Evolutionary conservation across 2,113 vertebrate species (phyloP).

Genomic region (Paramormyrops kingsleyae): DNA sequence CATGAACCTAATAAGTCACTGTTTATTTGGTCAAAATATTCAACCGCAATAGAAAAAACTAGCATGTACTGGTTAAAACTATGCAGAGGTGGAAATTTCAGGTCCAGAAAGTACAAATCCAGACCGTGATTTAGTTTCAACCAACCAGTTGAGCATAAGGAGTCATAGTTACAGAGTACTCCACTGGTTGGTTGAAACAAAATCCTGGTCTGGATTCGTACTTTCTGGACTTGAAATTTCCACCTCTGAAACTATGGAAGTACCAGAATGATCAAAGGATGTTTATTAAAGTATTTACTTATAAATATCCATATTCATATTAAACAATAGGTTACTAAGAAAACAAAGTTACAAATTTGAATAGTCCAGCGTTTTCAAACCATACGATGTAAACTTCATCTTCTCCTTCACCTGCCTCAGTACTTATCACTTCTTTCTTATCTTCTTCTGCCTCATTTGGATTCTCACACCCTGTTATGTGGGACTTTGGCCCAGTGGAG

Average conservation of each 20-base stretch:
- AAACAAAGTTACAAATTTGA: background rate
- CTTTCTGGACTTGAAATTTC: no score
- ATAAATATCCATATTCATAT: background rate
- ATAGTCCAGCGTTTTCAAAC: background rate
- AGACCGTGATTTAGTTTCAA: no score
- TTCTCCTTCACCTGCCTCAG: background rate
- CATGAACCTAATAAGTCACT: background rate
- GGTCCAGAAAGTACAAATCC: no score
- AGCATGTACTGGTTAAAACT: background rate
- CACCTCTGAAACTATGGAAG: no score
- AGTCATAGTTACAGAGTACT: no score
- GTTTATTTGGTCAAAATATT: background rate
- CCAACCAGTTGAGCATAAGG: no score
- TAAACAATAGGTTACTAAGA: background rate
- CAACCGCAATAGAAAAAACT: background rate
- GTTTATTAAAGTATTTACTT: background rate
- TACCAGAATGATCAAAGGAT: background rate
- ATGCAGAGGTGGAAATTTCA: no score
- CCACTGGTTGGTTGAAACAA: no score
- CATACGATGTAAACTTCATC: background rate
- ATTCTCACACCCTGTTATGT: background rate
- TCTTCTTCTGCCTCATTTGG: background rate
- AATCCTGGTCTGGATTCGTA: no score
- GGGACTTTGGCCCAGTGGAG: background rate
- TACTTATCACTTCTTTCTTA: background rate